Evolutionary conservation across 2,888 invertebrate genomes (phyloP).

Genomic region (Eupithecia tripunctaria): DNA sequence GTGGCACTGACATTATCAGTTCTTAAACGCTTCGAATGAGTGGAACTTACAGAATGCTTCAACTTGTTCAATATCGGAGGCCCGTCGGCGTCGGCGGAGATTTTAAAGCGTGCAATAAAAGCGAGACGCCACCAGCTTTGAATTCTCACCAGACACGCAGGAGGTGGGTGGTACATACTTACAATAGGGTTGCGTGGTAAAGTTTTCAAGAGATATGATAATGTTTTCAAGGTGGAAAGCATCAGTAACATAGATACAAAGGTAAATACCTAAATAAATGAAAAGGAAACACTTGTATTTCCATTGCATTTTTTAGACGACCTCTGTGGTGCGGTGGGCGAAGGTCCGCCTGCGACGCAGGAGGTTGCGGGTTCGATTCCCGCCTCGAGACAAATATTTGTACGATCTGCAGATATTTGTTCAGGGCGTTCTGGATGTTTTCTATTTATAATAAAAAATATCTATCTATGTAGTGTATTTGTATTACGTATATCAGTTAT

Average conservation of each 20-base stretch:
- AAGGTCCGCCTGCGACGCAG: too few relatives aligned
- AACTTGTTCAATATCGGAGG: conserved; percentile 58
- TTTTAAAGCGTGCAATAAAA: conserved; percentile 57
- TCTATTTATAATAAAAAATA: too few relatives aligned
- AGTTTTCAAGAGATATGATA: conserved; percentile 5
- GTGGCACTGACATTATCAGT: conserved; percentile 19
- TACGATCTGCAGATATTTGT: too few relatives aligned
- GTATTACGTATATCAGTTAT: too few relatives aligned
- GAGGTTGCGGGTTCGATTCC: too few relatives aligned
- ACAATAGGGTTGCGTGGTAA: background rate
- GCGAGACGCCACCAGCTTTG: conserved; percentile 24
- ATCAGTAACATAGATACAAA: background rate
- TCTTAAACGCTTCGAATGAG: conserved; percentile 29
- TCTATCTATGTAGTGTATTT: too few relatives aligned
- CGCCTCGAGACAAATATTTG: too few relatives aligned
- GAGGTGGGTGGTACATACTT: background rate
- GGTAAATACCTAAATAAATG: background rate
- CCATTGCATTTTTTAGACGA: too few relatives aligned
- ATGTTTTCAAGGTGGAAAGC: background rate
- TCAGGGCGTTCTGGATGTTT: too few relatives aligned
- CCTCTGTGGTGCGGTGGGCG: too few relatives aligned
- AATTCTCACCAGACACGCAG: conserved; percentile 25
- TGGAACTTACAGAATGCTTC: conserved; percentile 45
- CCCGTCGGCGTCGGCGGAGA: conserved; percentile 42
- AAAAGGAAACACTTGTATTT: background rate